Evolutionary conservation across 2,113 vertebrate genomes (phyloP).

Genomic region (Guaruba guarouba): DNA sequence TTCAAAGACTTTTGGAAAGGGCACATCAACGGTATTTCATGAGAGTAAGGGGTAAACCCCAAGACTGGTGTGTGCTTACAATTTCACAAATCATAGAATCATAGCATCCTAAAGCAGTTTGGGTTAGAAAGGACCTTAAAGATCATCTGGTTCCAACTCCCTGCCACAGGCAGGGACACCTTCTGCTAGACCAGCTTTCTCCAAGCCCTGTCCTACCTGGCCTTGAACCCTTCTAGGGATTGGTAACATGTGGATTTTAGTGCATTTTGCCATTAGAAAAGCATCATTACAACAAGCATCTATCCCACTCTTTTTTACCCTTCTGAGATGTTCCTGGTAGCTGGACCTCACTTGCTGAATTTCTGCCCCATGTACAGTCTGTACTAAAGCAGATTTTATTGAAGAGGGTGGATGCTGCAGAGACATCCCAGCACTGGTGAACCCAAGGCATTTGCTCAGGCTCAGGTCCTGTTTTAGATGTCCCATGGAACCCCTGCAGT

Average conservation of each 20-base stretch:
- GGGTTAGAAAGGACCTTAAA: background rate
- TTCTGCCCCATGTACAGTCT: background rate
- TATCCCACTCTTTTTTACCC: background rate
- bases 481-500: rapidly evolving
- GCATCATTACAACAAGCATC: background rate
- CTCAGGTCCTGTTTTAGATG: background rate
- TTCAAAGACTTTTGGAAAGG: background rate
- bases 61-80: background rate
- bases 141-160: background rate
- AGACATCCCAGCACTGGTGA: rapidly evolving
- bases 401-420: too few relatives aligned
- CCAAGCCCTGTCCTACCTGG: background rate
- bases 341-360: background rate
- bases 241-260: background rate
- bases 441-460: background rate
- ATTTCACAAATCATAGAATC: background rate
- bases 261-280: background rate
- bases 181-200: background rate
- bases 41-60: background rate
- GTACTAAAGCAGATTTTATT: background rate
- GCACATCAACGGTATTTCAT: background rate
- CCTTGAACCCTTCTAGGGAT: background rate
- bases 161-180: background rate
- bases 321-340: background rate
- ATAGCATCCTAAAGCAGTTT: background rate